A percentile compares a stretch with the other conserved stretches of the same genome.
Conservation (phyloP, 1,140 invertebrate genomes). For the Bombus terrestris region DNA sequence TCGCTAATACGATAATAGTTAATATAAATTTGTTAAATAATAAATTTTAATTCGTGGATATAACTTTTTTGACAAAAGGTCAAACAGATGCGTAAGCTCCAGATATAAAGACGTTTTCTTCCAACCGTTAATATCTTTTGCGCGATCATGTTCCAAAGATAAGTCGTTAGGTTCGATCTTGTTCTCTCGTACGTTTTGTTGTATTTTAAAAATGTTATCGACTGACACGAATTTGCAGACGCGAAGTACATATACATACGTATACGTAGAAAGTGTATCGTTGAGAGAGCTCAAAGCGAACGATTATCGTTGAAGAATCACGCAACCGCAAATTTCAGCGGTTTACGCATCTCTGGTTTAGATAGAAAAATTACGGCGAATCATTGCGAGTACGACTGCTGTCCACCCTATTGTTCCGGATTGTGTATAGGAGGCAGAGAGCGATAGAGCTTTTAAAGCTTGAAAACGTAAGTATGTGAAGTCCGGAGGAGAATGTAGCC, state of each 20-base stretch:
- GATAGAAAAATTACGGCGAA: constrained; percentile 50
- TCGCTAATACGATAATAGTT: not conserved
- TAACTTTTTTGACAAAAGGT: rapidly evolving
- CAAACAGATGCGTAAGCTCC: too few species aligned
- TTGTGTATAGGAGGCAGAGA: constrained; percentile 45
- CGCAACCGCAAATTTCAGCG: constrained; percentile 7
- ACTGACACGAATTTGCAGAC: too few species aligned
- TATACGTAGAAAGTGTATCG: too few species aligned
- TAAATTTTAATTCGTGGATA: too few species aligned
- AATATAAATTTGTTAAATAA: not conserved
- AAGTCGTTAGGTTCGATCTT: not conserved
- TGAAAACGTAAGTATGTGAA: constrained; percentile 59
- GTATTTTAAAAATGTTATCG: too few species aligned
- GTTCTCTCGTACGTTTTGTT: not conserved
- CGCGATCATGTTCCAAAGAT: not conserved
- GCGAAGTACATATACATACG: not conserved
- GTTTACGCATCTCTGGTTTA: constrained; percentile 25
- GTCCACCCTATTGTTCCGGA: constrained; percentile 55
- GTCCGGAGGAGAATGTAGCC: constrained; percentile 40
- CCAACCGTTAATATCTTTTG: not conserved
- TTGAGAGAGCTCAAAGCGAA: not conserved
- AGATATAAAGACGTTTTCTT: too few species aligned
- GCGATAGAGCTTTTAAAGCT: constrained; percentile 60
- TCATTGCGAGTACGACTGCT: constrained; percentile 4
- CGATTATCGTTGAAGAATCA: not conserved